Evolutionary conservation across 2,797 vertebrate genomes (phyloP).

Genomic region (Macroramphosus scolopax): DNA sequence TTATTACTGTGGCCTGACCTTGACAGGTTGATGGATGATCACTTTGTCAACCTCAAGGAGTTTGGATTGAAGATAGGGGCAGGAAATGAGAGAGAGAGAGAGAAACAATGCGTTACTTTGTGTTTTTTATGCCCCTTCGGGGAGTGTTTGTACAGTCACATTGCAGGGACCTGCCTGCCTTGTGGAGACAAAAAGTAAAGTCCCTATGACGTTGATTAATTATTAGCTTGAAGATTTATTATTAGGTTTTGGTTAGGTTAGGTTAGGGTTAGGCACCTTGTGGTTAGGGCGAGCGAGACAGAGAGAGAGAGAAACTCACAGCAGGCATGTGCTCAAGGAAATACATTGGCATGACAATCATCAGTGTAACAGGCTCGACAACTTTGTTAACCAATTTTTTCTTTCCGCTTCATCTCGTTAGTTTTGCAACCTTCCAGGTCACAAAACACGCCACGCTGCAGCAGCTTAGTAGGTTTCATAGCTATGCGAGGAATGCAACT

Average conservation of each 20-base stretch:
- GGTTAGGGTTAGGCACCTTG: too few relatives aligned
- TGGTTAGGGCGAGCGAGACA: too few relatives aligned
- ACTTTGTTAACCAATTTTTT: conserved; percentile 25
- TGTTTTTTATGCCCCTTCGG: too few relatives aligned
- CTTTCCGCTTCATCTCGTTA: conserved; percentile 1
- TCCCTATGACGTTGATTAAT: too few relatives aligned
- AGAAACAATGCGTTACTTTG: too few relatives aligned
- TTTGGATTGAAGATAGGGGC: too few relatives aligned
- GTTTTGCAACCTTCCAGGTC: conserved; percentile 41
- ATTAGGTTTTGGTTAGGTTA: too few relatives aligned
- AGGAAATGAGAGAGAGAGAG: too few relatives aligned
- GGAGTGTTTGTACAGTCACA: too few relatives aligned
- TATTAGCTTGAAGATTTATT: too few relatives aligned
- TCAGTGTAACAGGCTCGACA: conserved; percentile 55
- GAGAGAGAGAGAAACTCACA: not conserved
- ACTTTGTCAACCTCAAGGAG: not conserved
- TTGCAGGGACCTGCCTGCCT: too few relatives aligned
- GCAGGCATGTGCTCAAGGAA: not conserved
- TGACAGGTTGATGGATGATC: conserved; percentile 26
- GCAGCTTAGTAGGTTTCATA: conserved; percentile 34
- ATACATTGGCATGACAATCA: not conserved
- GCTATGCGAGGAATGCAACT: conserved; percentile 71
- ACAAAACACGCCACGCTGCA: conserved; percentile 27
- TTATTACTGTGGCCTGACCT: conserved; percentile 18
- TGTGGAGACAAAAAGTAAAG: too few relatives aligned